Base-by-base conservation (phyloP, 2,797 vertebrate genomes). In the Sebastes umbrosus region DNA sequence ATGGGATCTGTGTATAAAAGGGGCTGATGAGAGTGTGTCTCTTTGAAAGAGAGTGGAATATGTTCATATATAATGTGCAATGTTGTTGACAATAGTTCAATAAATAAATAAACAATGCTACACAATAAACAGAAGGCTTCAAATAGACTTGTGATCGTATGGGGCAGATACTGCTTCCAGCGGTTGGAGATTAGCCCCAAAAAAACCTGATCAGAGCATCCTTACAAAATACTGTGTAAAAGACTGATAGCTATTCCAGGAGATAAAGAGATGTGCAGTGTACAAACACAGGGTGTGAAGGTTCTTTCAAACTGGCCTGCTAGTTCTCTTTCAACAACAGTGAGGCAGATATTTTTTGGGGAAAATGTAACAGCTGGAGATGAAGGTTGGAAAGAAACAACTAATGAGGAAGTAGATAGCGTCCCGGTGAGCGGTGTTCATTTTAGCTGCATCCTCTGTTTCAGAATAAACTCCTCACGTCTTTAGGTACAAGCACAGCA, bases 401-500 rank as follows among this genome's bases (percentile, higher is more conserved):
- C 1, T 46, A 4, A 63, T 46, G 66, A 92, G 91, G 92, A 93
- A 92, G 86, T 62, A 2, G 20, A 22, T 80, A 11, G 83, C 77
- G 91, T 91, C 89, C 87, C 8, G 67, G 73, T 73, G 80, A 78
- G 78, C 59, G 0, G 39, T 36, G 83, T 78, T 93, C 83, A 92
- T 74, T 87, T 88, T 90, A 93, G 89, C 81, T 55, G 57, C 76
- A 84, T 89, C 88, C 82, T 80, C 72, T 11, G 39, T 84, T 82
- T 89, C 64, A 78, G 71, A 85, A 72, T 34, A 76, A 57, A 83
- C 62, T 84, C 55, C n/a, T 67, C 27, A 52, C 10, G 6, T 72
- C 69, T 83, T 80, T 5, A 73, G 25, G 57, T 54, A 70, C 57
- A 64, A 66, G 36, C 34, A 70, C 68, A 79, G 54, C 59, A 24